Evolutionary conservation across 2,888 invertebrate species (phyloP).

Genomic region (Trissolcus japonicus): DNA sequence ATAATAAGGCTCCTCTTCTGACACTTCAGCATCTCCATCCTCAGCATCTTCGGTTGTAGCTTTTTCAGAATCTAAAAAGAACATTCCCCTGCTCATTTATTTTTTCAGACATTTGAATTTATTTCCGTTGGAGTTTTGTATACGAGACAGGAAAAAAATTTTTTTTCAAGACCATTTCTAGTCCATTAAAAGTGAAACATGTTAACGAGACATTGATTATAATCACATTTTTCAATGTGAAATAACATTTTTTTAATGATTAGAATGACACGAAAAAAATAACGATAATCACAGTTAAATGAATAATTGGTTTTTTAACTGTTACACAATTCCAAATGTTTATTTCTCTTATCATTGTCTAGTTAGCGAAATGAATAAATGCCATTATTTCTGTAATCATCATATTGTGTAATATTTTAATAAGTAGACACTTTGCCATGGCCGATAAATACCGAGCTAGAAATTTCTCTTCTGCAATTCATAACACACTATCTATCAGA

Average conservation of each 20-base stretch:
- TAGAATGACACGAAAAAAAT: no score
- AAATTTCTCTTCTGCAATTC: constrained; percentile 26
- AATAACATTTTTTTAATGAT: background rate
- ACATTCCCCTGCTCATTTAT: background rate
- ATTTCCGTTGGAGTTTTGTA: no score
- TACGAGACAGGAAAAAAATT: background rate
- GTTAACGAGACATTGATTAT: no score
- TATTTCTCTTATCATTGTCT: constrained; percentile 5
- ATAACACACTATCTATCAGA: constrained; percentile 2
- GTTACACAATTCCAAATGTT: background rate
- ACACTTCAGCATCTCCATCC: constrained; percentile 74
- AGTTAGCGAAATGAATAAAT: constrained; percentile 9
- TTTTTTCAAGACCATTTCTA: background rate
- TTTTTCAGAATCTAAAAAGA: constrained; percentile 70
- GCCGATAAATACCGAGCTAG: constrained; percentile 11
- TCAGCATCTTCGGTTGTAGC: constrained; percentile 72
- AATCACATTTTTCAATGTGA: background rate
- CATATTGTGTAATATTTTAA: constrained; percentile 19
- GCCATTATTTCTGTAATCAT: constrained; percentile 10
- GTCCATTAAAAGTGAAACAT: background rate
- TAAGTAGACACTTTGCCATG: constrained; percentile 26
- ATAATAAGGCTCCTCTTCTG: constrained; percentile 78
- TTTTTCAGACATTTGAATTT: no score
- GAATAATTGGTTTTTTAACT: background rate
- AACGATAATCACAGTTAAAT: constrained; percentile 8